A percentile compares a stretch with the other conserved stretches of the same genome.
Conservation (phyloP, 1,140 invertebrate species). For the Subanguina moxae region DNA sequence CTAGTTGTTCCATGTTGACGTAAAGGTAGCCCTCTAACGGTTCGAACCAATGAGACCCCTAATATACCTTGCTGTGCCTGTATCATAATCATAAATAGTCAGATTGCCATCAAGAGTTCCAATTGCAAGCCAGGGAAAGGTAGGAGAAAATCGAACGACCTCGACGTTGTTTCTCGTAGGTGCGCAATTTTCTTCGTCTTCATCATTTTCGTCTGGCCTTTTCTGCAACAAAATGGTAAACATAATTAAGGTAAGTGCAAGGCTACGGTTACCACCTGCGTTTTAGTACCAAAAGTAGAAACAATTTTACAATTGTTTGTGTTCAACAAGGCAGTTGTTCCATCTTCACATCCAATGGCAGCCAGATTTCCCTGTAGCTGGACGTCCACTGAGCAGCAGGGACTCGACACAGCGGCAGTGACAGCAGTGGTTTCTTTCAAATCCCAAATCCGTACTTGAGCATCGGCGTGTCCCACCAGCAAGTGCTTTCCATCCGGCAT, state of each 20-base stretch:
- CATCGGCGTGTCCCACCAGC: constrained; percentile 27
- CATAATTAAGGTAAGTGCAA: not conserved
- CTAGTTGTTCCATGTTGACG: no score
- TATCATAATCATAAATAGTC: constrained; percentile 31
- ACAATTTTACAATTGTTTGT: constrained; percentile 29
- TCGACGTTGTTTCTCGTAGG: constrained; percentile 22
- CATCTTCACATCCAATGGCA: constrained; percentile 34
- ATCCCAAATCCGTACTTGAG: constrained; percentile 28
- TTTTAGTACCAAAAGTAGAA: constrained; percentile 13
- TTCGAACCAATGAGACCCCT: no score
- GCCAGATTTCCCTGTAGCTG: constrained; percentile 18
- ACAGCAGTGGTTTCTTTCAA: constrained; percentile 21
- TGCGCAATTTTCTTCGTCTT: constrained; percentile 5
- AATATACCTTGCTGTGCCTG: constrained; percentile 8
- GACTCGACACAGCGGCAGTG: constrained; percentile 14
- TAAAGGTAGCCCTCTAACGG: no score
- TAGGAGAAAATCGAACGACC: constrained; percentile 19
- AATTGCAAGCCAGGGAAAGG: constrained; percentile 37
- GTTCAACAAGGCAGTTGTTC: constrained; percentile 25
- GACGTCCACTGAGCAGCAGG: constrained; percentile 23
- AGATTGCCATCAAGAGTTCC: constrained; percentile 23
- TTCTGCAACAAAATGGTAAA: not conserved
- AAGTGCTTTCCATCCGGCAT: constrained; percentile 34
- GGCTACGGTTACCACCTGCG: not conserved
- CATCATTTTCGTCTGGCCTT: constrained; percentile 3